phyloP scores from a whole-genome alignment of 2,113 vertebrate species.

The Ctenodactylus gundi region DNA sequence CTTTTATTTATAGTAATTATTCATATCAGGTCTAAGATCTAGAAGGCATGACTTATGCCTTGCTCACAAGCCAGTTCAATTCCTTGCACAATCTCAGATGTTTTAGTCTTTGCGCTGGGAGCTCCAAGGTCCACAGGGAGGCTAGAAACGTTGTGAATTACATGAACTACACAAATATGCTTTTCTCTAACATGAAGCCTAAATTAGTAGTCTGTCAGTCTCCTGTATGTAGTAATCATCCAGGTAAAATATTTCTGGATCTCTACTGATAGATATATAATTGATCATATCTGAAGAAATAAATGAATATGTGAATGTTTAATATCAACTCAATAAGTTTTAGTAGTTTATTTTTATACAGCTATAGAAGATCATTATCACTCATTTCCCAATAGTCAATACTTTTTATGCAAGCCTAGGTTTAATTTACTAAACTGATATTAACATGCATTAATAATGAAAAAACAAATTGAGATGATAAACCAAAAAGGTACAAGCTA shows the following conservation, averaged over 20 bases:
- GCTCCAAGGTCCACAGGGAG: not conserved
- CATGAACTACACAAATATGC: not conserved
- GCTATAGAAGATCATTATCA: not conserved
- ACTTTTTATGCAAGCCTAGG: not conserved
- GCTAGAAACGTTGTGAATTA: not conserved
- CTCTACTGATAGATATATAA: not conserved
- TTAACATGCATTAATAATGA: not conserved
- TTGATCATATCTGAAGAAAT: not conserved
- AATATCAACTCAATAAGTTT: not conserved
- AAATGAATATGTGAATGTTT: not conserved
- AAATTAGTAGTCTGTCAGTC: not conserved
- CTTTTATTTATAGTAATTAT: not conserved
- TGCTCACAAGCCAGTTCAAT: not conserved
- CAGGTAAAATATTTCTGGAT: slow-evolving; percentile 1
- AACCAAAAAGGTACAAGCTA: not conserved
- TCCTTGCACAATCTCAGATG: not conserved
- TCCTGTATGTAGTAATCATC: not conserved
- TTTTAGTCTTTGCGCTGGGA: not conserved
- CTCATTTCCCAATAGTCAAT: not conserved
- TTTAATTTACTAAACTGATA: not conserved
- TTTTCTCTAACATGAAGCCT: not conserved
- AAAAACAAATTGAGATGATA: not conserved
- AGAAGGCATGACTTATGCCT: not conserved
- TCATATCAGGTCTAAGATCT: not conserved
- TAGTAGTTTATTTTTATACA: slow-evolving; percentile 20